Evolutionary conservation across 2,888 invertebrate species (phyloP).

Genomic region (Dioctria rufipes): DNA sequence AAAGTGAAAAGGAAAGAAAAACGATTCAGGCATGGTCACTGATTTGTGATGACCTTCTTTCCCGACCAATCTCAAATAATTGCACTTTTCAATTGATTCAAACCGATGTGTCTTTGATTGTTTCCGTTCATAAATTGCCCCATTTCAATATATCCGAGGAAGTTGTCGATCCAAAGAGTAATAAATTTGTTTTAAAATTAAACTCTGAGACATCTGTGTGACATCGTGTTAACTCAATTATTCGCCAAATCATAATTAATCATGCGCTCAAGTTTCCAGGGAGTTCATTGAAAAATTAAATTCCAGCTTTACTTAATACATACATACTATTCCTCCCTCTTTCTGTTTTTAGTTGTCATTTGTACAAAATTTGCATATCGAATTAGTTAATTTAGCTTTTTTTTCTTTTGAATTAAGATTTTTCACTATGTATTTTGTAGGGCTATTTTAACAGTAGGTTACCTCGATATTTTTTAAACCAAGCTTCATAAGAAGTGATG

Average conservation of each 20-base stretch:
- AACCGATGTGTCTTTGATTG: constrained; percentile 92
- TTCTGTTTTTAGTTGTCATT: constrained; percentile 22
- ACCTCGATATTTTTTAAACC: background rate
- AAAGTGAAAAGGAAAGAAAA: constrained; percentile 86
- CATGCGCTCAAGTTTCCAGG: constrained; percentile 1
- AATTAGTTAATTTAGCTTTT: constrained; percentile 40
- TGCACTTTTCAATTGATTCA: constrained; percentile 93
- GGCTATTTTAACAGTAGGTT: background rate
- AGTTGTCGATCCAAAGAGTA: constrained; percentile 95
- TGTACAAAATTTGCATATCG: constrained; percentile 50
- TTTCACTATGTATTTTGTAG: background rate
- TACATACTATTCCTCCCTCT: too few relatives aligned
- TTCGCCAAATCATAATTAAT: constrained; percentile 21
- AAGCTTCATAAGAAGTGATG: background rate
- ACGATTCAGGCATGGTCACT: constrained; percentile 96
- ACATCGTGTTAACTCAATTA: constrained; percentile 67
- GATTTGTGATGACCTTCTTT: constrained; percentile 92
- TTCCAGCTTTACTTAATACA: background rate
- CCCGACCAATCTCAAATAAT: constrained; percentile 86
- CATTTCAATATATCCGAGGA: constrained; percentile 97
- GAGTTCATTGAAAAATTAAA: constrained; percentile 11
- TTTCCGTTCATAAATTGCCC: constrained; percentile 88
- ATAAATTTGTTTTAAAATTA: constrained; percentile 92
- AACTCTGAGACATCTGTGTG: constrained; percentile 98
- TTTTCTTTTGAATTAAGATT: background rate